Percentiles rank a stretch among this genome's conserved stretches.
Conservation (phyloP, 2,888 invertebrate genomes). For the Acheta domesticus region DNA sequence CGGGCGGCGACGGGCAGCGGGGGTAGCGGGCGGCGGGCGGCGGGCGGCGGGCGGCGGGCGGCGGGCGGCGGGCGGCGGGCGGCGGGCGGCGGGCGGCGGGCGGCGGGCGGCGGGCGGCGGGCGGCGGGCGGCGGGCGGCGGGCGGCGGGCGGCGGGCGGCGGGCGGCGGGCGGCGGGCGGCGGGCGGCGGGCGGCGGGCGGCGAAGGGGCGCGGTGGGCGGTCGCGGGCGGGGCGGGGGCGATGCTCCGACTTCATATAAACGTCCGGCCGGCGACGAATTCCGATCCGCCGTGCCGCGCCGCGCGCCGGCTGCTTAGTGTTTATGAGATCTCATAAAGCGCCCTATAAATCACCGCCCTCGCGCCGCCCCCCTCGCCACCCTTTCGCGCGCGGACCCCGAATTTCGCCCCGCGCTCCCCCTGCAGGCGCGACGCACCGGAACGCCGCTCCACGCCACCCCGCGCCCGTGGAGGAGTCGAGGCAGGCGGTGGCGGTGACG, state of each 20-base stretch:
- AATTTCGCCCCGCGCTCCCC: too few relatives aligned
- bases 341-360: background rate
- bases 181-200: background rate
- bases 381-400: too few relatives aligned
- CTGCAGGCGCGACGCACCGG: too few relatives aligned
- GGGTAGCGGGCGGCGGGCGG: too few relatives aligned
- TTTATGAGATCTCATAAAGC: conserved; percentile 10
- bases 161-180: too few relatives aligned
- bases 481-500: too few relatives aligned
- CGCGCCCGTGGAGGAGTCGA: too few relatives aligned
- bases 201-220: background rate
- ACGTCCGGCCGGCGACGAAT: background rate
- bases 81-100: too few relatives aligned
- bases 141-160: background rate
- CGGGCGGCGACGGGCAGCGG: too few relatives aligned
- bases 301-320: conserved; percentile 18
- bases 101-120: background rate
- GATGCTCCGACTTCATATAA: background rate
- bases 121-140: background rate
- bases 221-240: background rate
- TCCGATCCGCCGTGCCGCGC: background rate
- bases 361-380: background rate
- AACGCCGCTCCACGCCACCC: too few relatives aligned
- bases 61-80: too few relatives aligned
- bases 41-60: too few relatives aligned